These are phyloP conservation scores for Parus major DNA, from an alignment of 2,113 vertebrate genomes.

Conservation along the genomic window DNA sequence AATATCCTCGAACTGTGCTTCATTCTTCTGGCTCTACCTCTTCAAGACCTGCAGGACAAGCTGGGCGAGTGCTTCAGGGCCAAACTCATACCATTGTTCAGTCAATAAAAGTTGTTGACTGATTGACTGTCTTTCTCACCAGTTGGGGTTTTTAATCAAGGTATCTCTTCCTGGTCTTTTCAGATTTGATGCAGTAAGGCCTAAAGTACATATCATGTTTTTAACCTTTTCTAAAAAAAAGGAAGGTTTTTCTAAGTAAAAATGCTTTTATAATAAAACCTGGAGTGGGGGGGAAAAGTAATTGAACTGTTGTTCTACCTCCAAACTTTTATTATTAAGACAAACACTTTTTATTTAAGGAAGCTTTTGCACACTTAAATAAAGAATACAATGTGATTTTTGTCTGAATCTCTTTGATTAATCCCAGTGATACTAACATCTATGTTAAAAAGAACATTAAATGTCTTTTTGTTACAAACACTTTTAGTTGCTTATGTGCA, in stretches of 20 bases:
- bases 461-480: neutral
- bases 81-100: conserved; percentile 71
- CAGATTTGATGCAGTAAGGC: neutral
- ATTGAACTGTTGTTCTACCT: conserved; percentile 49
- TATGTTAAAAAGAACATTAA: neutral
- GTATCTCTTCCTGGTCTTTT: neutral
- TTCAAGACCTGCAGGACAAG: conserved; percentile 73
- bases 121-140: neutral
- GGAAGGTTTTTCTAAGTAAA: neutral
- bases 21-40: conserved; percentile 63
- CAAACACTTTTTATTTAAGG: conserved; percentile 67
- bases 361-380: conserved; percentile 68
- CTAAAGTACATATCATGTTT: conserved; percentile 48
- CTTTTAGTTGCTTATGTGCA: neutral
- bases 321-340: conserved; percentile 48
- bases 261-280: neutral
- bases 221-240: conserved; percentile 29
- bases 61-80: conserved; percentile 59
- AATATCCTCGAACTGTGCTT: conserved; percentile 83
- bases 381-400: conserved; percentile 21
- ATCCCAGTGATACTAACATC: neutral
- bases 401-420: neutral
- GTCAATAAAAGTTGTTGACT: conserved; percentile 94
- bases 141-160: neutral
- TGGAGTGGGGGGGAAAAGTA: neutral